Conservation (phyloP, 2,113 vertebrate genomes). For the Callionymus lyra region DNA sequence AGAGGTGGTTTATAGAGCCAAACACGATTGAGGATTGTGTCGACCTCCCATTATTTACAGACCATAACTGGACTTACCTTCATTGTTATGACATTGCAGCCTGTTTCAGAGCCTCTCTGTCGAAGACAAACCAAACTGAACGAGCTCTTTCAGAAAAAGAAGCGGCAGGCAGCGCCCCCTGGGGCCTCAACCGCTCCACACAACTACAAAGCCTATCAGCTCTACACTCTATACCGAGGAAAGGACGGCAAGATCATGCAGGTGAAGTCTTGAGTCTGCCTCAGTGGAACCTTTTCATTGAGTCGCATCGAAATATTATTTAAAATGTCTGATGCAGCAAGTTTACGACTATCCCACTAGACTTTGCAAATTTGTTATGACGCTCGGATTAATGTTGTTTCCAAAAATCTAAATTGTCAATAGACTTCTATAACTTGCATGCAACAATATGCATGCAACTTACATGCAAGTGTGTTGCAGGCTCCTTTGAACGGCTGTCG, state of each 20-base stretch:
- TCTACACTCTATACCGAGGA: constrained; percentile 88
- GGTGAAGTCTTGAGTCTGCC: constrained; percentile 50
- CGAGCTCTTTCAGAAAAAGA: constrained; percentile 60
- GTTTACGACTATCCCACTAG: too few species aligned
- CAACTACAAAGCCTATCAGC: constrained; percentile 87
- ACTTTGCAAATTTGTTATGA: too few species aligned
- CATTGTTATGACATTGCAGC: constrained; percentile 56
- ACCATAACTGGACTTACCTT: too few species aligned
- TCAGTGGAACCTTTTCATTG: neutral
- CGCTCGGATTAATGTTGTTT: too few species aligned
- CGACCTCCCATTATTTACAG: too few species aligned
- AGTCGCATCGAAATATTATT: neutral
- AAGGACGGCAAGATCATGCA: constrained; percentile 95
- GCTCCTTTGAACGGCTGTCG: constrained; percentile 92
- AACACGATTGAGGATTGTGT: too few species aligned
- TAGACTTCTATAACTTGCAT: too few species aligned
- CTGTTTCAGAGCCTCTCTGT: constrained; percentile 77
- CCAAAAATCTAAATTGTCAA: too few species aligned
- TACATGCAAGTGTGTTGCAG: constrained; percentile 54
- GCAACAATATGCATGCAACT: too few species aligned
- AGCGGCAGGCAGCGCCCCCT: constrained; percentile 54
- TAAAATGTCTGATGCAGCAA: too few species aligned
- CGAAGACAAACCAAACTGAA: constrained; percentile 69
- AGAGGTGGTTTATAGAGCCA: too few species aligned
- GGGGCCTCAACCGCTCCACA: constrained; percentile 69